Evolutionary conservation across 2,888 invertebrate species (phyloP).

Genomic region (Galerucella pusilla): DNA sequence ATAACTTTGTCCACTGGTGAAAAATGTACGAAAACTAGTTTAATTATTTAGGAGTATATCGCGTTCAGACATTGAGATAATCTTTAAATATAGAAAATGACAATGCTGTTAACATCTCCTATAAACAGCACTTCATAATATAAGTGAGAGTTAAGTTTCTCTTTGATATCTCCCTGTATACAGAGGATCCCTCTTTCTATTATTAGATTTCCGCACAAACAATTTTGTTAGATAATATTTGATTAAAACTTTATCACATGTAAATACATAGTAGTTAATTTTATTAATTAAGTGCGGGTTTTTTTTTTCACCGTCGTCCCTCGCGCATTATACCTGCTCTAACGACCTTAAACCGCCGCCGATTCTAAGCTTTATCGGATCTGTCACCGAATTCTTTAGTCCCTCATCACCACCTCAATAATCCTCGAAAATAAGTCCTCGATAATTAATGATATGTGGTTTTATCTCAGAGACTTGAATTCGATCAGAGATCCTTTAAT

Average conservation of each 20-base stretch:
- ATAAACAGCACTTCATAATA: too few species aligned
- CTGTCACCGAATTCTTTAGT: constrained; percentile 44
- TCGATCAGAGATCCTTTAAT: constrained; percentile 53
- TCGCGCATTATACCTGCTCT: neutral
- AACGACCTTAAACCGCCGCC: constrained; percentile 5
- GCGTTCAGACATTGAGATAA: too few species aligned
- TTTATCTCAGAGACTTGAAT: constrained; percentile 52
- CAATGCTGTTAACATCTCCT: too few species aligned
- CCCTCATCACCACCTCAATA: constrained; percentile 45
- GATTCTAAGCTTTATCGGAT: constrained; percentile 44
- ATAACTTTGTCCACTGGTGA: too few species aligned
- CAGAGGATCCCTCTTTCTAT: neutral
- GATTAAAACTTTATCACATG: neutral
- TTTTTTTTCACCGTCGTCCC: neutral
- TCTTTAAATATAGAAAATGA: too few species aligned
- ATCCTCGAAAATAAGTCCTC: constrained; percentile 49
- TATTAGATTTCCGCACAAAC: neutral
- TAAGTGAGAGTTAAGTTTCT: too few species aligned
- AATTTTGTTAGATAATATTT: constrained; percentile 1
- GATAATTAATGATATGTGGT: constrained; percentile 53
- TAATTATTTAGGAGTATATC: too few species aligned
- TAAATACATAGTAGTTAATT: neutral
- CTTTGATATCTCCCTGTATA: neutral
- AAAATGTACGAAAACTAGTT: too few species aligned
- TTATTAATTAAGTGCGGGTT: neutral